phyloP scores from a whole-genome alignment of 64 coral and sea anemone species.

The Cladopsammia gracilis region DNA sequence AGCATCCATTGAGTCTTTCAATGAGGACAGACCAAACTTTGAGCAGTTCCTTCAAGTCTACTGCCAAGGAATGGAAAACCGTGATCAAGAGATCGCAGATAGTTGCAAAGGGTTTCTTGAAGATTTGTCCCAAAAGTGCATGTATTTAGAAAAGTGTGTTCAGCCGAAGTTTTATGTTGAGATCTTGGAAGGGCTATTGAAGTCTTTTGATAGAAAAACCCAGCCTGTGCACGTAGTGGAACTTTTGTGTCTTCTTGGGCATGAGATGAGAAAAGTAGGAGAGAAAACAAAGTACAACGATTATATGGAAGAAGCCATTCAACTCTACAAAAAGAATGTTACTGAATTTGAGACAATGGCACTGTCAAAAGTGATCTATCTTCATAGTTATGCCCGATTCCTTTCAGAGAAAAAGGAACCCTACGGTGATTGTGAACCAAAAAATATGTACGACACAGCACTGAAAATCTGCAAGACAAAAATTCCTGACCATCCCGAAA shows the following conservation, averaged over 20 bases:
- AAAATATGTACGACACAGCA: background rate
- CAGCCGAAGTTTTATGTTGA: constrained; percentile 1
- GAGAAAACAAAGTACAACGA: constrained; percentile 16
- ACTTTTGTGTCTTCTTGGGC: constrained; percentile 46
- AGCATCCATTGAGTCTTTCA: constrained; percentile 30
- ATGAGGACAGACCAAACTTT: constrained; percentile 23
- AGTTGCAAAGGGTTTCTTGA: background rate
- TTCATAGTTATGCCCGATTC: constrained; percentile 29
- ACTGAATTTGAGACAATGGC: background rate
- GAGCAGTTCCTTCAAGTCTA: background rate
- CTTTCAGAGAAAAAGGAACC: background rate
- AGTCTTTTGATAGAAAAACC: background rate
- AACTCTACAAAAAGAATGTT: background rate
- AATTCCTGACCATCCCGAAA: background rate
- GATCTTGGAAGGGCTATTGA: background rate
- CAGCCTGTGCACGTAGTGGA: constrained; percentile 12
- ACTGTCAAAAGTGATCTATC: background rate
- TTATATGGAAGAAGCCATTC: background rate
- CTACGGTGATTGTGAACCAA: background rate
- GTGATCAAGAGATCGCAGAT: background rate
- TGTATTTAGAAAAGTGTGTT: constrained; percentile 44
- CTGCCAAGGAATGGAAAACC: too few relatives aligned
- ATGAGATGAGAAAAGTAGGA: constrained; percentile 39
- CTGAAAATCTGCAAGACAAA: background rate
- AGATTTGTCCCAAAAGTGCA: background rate